Percentiles rank a stretch among this genome's conserved stretches.
These are phyloP conservation scores for Prionailurus bengalensis DNA, from an alignment of 2,113 vertebrate genomes.

Conservation along the genomic window DNA sequence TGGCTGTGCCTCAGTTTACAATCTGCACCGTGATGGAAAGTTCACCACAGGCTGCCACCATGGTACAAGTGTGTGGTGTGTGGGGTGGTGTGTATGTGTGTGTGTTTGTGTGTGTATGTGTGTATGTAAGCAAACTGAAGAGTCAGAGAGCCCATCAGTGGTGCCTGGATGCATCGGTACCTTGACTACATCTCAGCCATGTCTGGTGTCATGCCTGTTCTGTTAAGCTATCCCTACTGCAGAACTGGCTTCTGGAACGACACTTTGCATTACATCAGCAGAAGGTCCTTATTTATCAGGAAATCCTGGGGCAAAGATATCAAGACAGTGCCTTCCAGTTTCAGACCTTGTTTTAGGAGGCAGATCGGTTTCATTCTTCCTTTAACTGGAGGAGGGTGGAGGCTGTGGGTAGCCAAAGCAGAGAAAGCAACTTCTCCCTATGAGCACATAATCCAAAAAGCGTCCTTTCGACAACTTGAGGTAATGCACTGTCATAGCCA, in stretches of 20 bases:
- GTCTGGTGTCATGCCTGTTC: not conserved
- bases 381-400: not conserved
- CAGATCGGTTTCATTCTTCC: not conserved
- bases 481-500: not conserved
- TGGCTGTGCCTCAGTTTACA: not conserved
- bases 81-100: not conserved
- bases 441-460: not conserved
- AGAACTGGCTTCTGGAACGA: not conserved
- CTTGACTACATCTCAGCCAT: too few relatives aligned
- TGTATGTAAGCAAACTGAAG: not conserved
- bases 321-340: not conserved
- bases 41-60: too few relatives aligned
- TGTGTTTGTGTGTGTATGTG: not conserved
- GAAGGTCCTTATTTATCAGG: not conserved
- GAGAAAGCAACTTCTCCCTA: not conserved
- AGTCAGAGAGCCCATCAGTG: not conserved
- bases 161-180: not conserved
- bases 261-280: not conserved
- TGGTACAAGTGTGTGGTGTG: not conserved
- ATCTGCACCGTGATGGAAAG: not conserved
- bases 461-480: not conserved
- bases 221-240: too few relatives aligned
- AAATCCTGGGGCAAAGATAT: not conserved
- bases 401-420: too few relatives aligned
- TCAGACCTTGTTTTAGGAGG: not conserved